Conservation (phyloP, 2,888 invertebrate species). For the Portevinia maculata region DNA sequence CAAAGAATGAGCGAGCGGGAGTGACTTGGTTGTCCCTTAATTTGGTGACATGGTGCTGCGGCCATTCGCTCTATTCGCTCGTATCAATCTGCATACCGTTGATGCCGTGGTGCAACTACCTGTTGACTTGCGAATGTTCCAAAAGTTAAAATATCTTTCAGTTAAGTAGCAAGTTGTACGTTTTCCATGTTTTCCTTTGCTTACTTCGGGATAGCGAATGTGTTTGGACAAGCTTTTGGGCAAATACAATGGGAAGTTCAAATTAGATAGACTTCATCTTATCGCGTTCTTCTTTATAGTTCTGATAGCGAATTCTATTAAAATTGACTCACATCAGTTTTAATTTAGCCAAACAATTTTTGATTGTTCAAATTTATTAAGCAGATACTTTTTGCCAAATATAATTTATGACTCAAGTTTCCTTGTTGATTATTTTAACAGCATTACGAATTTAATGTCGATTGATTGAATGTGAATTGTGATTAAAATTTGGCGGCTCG, state of each 20-base stretch:
- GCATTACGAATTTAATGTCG: no score
- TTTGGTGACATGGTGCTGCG: conserved; percentile 64
- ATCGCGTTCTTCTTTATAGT: no score
- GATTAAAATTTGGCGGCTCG: no score
- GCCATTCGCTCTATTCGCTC: conserved; percentile 57
- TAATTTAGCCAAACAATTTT: no score
- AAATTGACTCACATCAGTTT: background rate
- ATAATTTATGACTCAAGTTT: no score
- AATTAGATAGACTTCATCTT: background rate
- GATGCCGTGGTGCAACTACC: conserved; percentile 26
- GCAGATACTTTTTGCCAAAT: no score
- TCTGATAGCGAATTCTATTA: no score
- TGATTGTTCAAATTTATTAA: no score
- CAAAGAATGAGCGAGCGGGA: rapidly evolving
- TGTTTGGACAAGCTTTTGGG: background rate
- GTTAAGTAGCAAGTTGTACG: background rate
- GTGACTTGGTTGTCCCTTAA: background rate
- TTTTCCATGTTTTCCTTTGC: conserved; percentile 13
- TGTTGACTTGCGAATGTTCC: background rate
- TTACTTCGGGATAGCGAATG: no score
- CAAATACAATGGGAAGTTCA: conserved; percentile 13
- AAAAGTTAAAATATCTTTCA: background rate
- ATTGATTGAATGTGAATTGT: no score
- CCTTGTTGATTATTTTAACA: no score
- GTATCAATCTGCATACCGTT: conserved; percentile 60